Conservation (phyloP, 2,797 vertebrate genomes). For the Anabas testudineus region DNA sequence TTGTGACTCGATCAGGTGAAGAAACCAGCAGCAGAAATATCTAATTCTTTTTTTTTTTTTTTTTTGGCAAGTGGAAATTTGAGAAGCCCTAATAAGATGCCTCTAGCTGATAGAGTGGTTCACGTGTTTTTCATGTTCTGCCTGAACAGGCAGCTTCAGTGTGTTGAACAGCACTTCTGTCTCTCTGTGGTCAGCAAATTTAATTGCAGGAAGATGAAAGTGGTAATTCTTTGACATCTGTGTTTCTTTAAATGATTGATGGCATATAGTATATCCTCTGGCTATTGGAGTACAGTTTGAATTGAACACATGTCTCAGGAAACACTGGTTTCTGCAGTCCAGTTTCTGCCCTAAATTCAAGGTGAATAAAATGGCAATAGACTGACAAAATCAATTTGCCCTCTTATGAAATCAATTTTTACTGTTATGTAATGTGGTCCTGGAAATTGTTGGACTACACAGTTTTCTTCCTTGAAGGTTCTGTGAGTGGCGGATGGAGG, state of each 20-base stretch:
- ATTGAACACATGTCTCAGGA: slow-evolving; percentile 8
- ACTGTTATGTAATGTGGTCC: slow-evolving; percentile 48
- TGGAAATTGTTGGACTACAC: slow-evolving; percentile 25
- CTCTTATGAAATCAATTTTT: slow-evolving; percentile 54
- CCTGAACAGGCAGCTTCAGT: slow-evolving; percentile 17
- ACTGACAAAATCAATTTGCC: slow-evolving; percentile 49
- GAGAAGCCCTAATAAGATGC: slow-evolving; percentile 55
- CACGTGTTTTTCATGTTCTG: slow-evolving; percentile 5
- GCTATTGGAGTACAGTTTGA: slow-evolving; percentile 9
- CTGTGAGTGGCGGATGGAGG: slow-evolving; percentile 20
- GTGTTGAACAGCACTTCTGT: slow-evolving; percentile 25
- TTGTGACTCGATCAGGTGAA: slow-evolving; percentile 52
- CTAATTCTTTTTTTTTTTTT: slow-evolving; percentile 47
- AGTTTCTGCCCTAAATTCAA: slow-evolving; percentile 23
- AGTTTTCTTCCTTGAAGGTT: slow-evolving; percentile 4
- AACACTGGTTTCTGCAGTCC: slow-evolving; percentile 7
- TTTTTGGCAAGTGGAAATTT: slow-evolving; percentile 46
- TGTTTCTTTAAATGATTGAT: slow-evolving; percentile 45
- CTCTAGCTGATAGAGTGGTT: slow-evolving; percentile 42
- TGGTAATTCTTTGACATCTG: slow-evolving; percentile 25
- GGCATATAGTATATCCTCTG: background rate
- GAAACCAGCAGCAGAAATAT: slow-evolving; percentile 44
- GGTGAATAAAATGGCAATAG: slow-evolving; percentile 45
- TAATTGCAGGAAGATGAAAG: slow-evolving; percentile 32
- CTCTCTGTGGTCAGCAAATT: slow-evolving; percentile 35